Base-by-base conservation (phyloP, 1,140 invertebrate genomes). In the Drosophila jambulina region DNA sequence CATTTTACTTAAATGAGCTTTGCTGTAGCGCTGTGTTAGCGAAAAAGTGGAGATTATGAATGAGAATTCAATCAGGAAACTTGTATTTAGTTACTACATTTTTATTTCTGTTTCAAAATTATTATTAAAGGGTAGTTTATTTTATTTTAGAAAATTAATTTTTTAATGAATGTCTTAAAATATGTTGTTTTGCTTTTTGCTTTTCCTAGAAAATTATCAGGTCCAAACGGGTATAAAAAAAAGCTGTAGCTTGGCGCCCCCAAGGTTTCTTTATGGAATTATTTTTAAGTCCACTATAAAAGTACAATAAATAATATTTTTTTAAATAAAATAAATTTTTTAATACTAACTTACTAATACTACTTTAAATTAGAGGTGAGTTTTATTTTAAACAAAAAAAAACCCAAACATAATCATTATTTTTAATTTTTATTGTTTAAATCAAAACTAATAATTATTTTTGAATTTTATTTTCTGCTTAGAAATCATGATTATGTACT, bases 1-100 rank as follows among this genome's bases (percentile, higher is more conserved):
- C 13, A 21, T 40, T 63, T 63, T 63, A 38, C 8, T 25, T 56
- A 38, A 56, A 56, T 17, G 51, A 36, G 32, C 32, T 36, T 23
- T 9, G 51, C 51, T 3, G 15, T 36, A 21, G 36, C 32, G 21
- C 9, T 38, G 13, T 21, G 49, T 29, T 32, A 3, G 29, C 19
- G 13, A 10, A 32, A 15, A 17, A 21, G 7, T 36, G 32, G 7
- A 12, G 13, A 36, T 23, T 54, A 54, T 36, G 51, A 54, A 54
- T 54, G 51, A 17, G 19, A 21, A 36, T 23, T 54, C 1, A 54
- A 23, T 54, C 9, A 19, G 48, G n/a, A 19, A 29, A 29, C 10
- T 6, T 10, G 9, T 27, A 10, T 48, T 9, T 25, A 25, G 25
- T 48, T 27, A 10, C 1, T 12, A 23, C 7, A 6, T 43, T 21